Evolutionary conservation across 2,113 vertebrate species (phyloP).

Genomic region (Crotalus helleri): DNA sequence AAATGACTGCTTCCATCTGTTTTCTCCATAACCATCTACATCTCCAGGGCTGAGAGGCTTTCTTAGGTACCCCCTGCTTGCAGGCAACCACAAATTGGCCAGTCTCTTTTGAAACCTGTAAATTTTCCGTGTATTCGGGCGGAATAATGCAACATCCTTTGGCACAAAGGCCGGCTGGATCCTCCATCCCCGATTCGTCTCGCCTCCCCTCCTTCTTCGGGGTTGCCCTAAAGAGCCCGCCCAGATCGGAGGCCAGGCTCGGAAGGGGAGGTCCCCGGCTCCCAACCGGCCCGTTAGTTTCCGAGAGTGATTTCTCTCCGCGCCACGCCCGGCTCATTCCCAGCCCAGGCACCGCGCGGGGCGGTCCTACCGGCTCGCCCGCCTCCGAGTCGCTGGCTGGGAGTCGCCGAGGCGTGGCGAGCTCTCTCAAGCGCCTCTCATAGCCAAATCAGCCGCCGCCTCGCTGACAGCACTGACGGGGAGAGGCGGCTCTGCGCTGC

Average conservation of each 20-base stretch:
- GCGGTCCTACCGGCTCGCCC: background rate
- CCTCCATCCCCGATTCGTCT: background rate
- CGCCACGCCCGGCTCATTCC: background rate
- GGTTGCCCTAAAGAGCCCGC: background rate
- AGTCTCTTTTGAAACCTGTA: accelerated
- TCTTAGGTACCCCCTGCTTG: background rate
- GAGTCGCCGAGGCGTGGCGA: background rate
- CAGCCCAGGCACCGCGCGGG: background rate
- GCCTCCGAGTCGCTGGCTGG: background rate
- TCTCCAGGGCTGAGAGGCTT: background rate
- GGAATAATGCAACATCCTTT: background rate
- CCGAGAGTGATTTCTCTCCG: background rate
- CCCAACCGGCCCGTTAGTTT: background rate
- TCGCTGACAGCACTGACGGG: conserved; percentile 32
- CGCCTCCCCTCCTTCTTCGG: background rate
- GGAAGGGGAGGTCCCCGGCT: conserved; percentile 1
- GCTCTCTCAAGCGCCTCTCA: background rate
- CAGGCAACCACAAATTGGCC: background rate
- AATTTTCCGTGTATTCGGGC: background rate
- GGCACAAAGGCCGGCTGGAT: background rate
- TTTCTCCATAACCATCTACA: background rate
- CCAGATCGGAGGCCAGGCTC: background rate
- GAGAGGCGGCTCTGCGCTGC: conserved; percentile 2
- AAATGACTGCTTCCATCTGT: background rate
- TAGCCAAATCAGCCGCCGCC: background rate